Base-by-base conservation (phyloP, 37 sponge, comb jelly and placozoan genomes). In the Geodia barretti region DNA sequence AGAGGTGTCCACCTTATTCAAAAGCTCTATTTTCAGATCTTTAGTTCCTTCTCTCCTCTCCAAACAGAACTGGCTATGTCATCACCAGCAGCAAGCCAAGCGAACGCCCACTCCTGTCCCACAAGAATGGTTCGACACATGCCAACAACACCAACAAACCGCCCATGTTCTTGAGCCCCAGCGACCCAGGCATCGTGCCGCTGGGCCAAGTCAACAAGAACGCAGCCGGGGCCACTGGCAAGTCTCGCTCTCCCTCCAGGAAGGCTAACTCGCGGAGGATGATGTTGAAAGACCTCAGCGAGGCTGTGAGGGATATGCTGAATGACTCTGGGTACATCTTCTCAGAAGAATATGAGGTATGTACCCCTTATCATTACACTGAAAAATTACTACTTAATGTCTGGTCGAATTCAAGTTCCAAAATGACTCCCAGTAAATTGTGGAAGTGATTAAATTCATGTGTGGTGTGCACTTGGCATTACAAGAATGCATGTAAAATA, bases 311-410 rank as follows among this genome's bases (percentile, higher is more conserved):
- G 40, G 76, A 68, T 30, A 93, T 93, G 94, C 62, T 76, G 21
- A 64, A 78, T 54, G 94, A 93, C 60, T 62, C 87, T 37, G 91
- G 83, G 11, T 93, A 77, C 74, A 89, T 89, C 47, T 93, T 93
- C 64, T 89, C 94, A 20, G 94, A 93, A 36, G 94, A 93, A 65
- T 93, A 89, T 75, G 94, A 93, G 83, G 93, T 92, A 26, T 23
- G 25, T 64, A 64, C 60, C 11, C 11, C 19, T 58, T 20, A 21
- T 19, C 60, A 58, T 20, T 58, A 65, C 25, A 24, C 28, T 26
- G 28, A 65, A 24, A 65, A 8, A 23, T 26, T 65, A 7, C 7
- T 58, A 58, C 60, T 58, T 29, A 26, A 11, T 65, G 8, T 65
- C 26, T 65, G 20, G 26, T 8, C n/a, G 7, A n/a, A n/a, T n/a